Evolutionary conservation across 2,888 invertebrate species (phyloP), one percentile per base, ranked within the genome.

Genomic region (Standfussiana lucernea): DNA sequence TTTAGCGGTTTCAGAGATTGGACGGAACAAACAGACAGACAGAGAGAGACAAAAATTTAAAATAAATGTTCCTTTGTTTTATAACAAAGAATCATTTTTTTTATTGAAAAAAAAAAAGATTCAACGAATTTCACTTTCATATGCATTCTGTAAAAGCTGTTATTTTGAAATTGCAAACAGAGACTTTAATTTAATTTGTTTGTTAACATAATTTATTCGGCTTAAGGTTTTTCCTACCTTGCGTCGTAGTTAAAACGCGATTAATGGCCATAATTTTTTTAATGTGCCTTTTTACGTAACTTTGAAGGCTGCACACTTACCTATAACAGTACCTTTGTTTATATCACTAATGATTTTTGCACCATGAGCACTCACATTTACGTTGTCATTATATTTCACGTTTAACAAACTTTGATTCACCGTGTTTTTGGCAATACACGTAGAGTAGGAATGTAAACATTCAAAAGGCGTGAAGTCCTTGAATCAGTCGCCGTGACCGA

Each of bases 381-480:
- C 64, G 35, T 71, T 73, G 70, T 70, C 71, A 75, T 78, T 74
- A 74, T 77, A 47, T 59, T 85, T 64, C n/a, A 68, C 76, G 71
- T 81, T 76, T 65, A 79, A 70, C 75, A 83, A 87, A 81, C 87
- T 84, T 84, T 78, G 83, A 82, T 64, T 82, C 89, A 92, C 88
- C 90, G 91, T 92, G 91, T 93, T 93, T 93, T 92, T 82, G 89
- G 89, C 87, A 88, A 89, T 81, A 86, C 84, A n/a, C 82, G 86
- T 77, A 86, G 85, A 86, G 83, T 89, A 86, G 89, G 89, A 94
- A 93, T 94, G 92, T 91, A 94, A 95, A 95, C 93, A 95, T 92
- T 92, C 90, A 90, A 93, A 91, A 92, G 90, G 92, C 93, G 90
- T 92, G 85, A 93, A 94, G 93, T 93, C 93, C 93, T 94, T 92